phyloP scores from a whole-genome alignment of 2,113 vertebrate genomes.

The Salminus brasiliensis region DNA sequence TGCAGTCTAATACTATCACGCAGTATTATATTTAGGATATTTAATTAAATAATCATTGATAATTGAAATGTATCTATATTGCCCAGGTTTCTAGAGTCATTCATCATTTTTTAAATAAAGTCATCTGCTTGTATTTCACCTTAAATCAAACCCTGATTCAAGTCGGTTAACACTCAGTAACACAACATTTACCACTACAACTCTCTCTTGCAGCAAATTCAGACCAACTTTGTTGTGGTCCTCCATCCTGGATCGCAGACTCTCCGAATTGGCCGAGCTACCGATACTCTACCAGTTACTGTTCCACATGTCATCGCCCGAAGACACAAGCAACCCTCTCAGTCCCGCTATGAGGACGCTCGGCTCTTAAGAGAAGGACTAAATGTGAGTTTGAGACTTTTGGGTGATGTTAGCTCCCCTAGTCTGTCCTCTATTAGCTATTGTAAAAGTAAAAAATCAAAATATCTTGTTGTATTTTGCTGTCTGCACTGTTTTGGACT shows the following conservation, averaged over 20 bases:
- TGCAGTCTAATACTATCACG: no score
- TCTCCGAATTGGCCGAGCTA: constrained; percentile 88
- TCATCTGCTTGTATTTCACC: no score
- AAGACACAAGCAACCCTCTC: constrained; percentile 87
- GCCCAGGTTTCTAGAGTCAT: no score
- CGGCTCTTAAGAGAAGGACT: constrained; percentile 91
- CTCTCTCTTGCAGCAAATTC: constrained; percentile 85
- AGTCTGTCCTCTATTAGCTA: background rate
- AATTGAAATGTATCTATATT: no score
- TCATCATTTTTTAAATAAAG: no score
- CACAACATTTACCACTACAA: background rate
- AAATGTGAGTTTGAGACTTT: constrained; percentile 76
- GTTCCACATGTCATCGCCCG: constrained; percentile 91
- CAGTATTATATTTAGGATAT: no score
- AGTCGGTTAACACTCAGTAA: no score
- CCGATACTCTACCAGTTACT: constrained; percentile 86
- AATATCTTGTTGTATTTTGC: no score
- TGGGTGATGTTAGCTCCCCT: background rate
- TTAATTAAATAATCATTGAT: no score
- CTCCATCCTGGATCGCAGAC: constrained; percentile 92
- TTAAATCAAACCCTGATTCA: no score
- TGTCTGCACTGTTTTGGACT: no score
- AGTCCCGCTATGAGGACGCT: constrained; percentile 82
- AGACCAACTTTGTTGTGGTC: constrained; percentile 93
- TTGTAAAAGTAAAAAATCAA: no score